Evolutionary conservation across 2,797 vertebrate species (phyloP).

Genomic region (Crocidura indochinensis): DNA sequence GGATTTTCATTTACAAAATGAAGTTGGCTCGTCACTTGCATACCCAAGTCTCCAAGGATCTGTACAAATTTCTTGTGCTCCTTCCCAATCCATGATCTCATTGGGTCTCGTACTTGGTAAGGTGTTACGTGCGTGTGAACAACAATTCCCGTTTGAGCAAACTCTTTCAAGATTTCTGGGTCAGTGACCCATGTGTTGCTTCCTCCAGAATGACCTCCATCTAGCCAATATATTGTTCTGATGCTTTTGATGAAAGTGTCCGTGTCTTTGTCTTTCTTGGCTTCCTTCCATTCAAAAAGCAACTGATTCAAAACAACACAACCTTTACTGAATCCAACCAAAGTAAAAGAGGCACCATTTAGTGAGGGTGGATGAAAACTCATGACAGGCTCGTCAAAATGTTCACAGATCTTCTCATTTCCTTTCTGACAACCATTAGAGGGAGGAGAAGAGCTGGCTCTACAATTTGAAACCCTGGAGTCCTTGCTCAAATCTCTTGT

Average conservation of each 20-base stretch:
- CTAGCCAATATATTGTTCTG: slow-evolving; percentile 97
- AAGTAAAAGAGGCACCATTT: slow-evolving; percentile 90
- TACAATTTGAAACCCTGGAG: slow-evolving; percentile 85
- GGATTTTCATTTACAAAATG: slow-evolving; percentile 95
- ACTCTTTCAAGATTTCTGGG: slow-evolving; percentile 92
- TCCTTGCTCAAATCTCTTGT: slow-evolving; percentile 85
- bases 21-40: slow-evolving; percentile 92
- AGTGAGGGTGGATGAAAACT: slow-evolving; percentile 86
- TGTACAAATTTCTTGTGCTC: slow-evolving; percentile 95
- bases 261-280: slow-evolving; percentile 92
- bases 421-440: slow-evolving; percentile 89
- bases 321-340: slow-evolving; percentile 99
- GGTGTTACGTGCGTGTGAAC: slow-evolving; percentile 97
- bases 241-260: slow-evolving; percentile 92
- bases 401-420: slow-evolving; percentile 86
- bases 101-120: slow-evolving; percentile 96
- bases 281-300: slow-evolving; percentile 95
- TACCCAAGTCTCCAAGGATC: slow-evolving; percentile 94
- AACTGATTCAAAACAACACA: slow-evolving; percentile 99
- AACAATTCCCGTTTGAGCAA: slow-evolving; percentile 93
- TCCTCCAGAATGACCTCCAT: slow-evolving; percentile 98
- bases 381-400: slow-evolving; percentile 80
- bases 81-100: slow-evolving; percentile 98
- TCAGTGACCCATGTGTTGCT: slow-evolving; percentile 98
- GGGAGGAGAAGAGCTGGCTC: slow-evolving; percentile 85